phyloP scores from a whole-genome alignment of 1,140 invertebrate species.

The Ruditapes philippinarum region DNA sequence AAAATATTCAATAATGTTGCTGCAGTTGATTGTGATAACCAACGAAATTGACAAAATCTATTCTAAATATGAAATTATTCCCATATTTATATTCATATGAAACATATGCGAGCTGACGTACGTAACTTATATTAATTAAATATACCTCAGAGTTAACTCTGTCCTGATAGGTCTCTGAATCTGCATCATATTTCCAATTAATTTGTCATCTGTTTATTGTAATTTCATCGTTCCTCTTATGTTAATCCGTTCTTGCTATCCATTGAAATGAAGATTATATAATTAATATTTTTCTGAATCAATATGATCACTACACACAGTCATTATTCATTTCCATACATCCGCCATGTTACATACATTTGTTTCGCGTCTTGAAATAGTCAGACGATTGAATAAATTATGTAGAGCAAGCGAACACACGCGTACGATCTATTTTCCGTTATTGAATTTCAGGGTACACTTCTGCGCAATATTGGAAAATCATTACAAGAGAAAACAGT shows the following conservation, averaged over 20 bases:
- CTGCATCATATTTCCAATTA: slow-evolving; percentile 33
- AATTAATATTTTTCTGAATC: too few species aligned
- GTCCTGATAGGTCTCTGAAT: slow-evolving; percentile 60
- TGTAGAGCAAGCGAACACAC: slow-evolving; percentile 24
- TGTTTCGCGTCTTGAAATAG: neutral
- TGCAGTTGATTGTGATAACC: too few species aligned
- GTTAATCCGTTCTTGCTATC: neutral
- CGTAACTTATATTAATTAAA: too few species aligned
- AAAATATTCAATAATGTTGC: too few species aligned
- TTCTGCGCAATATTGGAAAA: neutral
- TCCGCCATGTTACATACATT: slow-evolving; percentile 47
- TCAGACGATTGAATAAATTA: slow-evolving; percentile 42
- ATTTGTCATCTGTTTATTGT: neutral
- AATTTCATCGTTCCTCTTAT: too few species aligned
- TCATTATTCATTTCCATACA: neutral
- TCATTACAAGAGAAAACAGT: neutral
- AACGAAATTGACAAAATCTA: too few species aligned
- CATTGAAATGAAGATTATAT: too few species aligned
- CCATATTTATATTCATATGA: too few species aligned
- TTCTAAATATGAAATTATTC: too few species aligned
- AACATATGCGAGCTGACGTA: too few species aligned
- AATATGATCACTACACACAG: neutral
- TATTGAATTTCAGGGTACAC: neutral
- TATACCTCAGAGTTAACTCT: slow-evolving; percentile 70
- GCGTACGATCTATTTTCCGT: neutral